Evolutionary conservation across 2,797 vertebrate species (phyloP).

Genomic region (Labeo calbasu): DNA sequence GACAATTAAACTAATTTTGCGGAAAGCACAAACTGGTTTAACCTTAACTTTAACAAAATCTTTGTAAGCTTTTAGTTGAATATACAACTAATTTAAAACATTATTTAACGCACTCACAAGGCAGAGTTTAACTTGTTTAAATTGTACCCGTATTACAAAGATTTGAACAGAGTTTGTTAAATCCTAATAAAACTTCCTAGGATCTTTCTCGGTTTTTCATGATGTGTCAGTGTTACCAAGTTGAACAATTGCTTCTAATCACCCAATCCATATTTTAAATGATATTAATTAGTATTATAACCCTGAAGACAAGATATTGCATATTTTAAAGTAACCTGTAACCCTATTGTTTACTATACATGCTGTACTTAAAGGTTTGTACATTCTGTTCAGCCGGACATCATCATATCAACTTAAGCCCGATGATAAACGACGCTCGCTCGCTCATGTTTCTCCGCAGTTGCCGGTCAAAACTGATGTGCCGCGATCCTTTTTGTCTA

Average conservation of each 20-base stretch:
- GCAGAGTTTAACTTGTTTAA: background rate
- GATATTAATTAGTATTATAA: background rate
- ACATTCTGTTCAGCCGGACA: conserved; percentile 9
- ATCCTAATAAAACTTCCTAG: background rate
- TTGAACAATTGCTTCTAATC: background rate
- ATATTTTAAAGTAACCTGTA: background rate
- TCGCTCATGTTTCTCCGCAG: background rate
- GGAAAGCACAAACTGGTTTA: background rate
- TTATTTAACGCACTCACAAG: background rate
- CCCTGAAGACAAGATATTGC: background rate
- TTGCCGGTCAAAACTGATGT: conserved; percentile 4
- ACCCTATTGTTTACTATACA: background rate
- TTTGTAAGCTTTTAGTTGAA: background rate
- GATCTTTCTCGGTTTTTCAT: background rate
- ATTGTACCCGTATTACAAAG: background rate
- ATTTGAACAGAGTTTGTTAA: background rate
- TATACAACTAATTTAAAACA: background rate
- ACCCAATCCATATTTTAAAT: background rate
- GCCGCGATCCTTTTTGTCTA: background rate
- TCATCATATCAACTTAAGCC: conserved; percentile 23
- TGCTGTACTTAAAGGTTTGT: background rate
- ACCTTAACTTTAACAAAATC: background rate
- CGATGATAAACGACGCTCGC: conserved; percentile 37
- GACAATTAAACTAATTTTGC: background rate
- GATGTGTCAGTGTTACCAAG: background rate